Percentiles rank a stretch among this genome's conserved stretches.
These are phyloP conservation scores for Archocentrus centrarchus DNA, from an alignment of 2,113 vertebrate species.

Conservation along the genomic window DNA sequence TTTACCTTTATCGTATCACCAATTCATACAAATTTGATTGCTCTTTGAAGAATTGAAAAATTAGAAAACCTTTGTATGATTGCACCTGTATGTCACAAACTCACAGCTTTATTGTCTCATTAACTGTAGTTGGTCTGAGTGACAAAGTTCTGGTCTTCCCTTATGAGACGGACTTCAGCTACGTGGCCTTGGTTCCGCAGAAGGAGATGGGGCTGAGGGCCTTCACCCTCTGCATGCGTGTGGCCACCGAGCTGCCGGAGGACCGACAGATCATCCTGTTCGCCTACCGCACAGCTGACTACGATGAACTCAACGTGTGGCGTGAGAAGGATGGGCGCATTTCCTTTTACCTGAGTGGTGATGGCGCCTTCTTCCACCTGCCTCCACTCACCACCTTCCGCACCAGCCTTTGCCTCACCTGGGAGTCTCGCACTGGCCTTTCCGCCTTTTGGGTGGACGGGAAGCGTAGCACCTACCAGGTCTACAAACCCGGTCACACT, in stretches of 20 bases:
- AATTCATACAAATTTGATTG: background rate
- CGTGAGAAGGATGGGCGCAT: constrained; percentile 78
- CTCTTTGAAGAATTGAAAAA: background rate
- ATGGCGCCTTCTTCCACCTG: constrained; percentile 75
- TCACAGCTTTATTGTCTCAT: background rate
- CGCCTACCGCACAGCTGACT: constrained; percentile 81
- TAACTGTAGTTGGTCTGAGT: constrained; percentile 68
- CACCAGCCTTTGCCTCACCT: constrained; percentile 83
- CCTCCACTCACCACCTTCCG: constrained; percentile 79
- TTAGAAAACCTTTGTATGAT: background rate
- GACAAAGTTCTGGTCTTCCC: constrained; percentile 83
- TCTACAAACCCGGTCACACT: constrained; percentile 80
- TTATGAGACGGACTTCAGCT: constrained; percentile 83
- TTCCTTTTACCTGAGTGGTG: constrained; percentile 80
- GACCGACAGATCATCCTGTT: constrained; percentile 83
- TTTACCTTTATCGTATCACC: too few relatives aligned
- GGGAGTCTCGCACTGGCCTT: constrained; percentile 80
- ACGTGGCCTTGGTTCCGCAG: constrained; percentile 77
- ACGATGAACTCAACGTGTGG: constrained; percentile 84
- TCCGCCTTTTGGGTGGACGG: constrained; percentile 81
- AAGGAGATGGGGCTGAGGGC: constrained; percentile 77
- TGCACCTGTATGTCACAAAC: background rate
- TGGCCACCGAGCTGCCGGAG: constrained; percentile 79
- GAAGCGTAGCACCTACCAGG: constrained; percentile 79
- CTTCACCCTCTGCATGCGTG: constrained; percentile 83